Percentiles rank a stretch among this genome's conserved stretches.
phyloP scores from a whole-genome alignment of 1,140 invertebrate species.

The Drosophila albomicans region DNA sequence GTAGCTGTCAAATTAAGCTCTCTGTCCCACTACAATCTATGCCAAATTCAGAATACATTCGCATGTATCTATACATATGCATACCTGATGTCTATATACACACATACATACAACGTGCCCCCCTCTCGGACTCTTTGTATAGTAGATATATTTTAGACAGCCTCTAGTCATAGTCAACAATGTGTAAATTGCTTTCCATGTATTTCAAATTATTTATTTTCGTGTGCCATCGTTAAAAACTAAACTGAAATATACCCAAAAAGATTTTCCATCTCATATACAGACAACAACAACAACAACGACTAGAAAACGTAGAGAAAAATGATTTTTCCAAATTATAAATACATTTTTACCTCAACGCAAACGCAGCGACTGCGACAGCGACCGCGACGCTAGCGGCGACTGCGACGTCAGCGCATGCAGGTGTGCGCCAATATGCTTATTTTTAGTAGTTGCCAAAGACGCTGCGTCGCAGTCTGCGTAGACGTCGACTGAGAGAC shows the following conservation, averaged over 20 bases:
- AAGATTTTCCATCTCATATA: slow-evolving; percentile 44
- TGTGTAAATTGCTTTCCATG: slow-evolving; percentile 77
- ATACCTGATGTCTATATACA: not conserved
- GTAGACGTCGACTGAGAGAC: slow-evolving; percentile 24
- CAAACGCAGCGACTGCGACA: slow-evolving; percentile 13
- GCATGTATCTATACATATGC: not conserved
- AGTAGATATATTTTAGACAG: slow-evolving; percentile 22
- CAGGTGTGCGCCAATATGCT: slow-evolving; percentile 74
- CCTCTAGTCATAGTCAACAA: slow-evolving; percentile 64
- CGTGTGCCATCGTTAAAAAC: slow-evolving; percentile 42
- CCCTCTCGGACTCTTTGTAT: not conserved
- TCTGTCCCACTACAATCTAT: slow-evolving; percentile 16
- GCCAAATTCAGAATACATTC: slow-evolving; percentile 20
- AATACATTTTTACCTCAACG: slow-evolving; percentile 81
- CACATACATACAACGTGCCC: not conserved
- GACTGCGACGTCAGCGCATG: slow-evolving; percentile 48
- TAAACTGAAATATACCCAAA: slow-evolving; percentile 34
- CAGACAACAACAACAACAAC: slow-evolving; percentile 8
- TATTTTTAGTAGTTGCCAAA: slow-evolving; percentile 63
- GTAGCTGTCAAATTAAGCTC: slow-evolving; percentile 49
- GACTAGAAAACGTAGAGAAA: slow-evolving; percentile 38
- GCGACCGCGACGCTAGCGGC: not conserved
- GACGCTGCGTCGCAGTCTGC: not conserved
- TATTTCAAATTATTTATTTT: slow-evolving; percentile 51
- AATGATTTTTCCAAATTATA: slow-evolving; percentile 79